phyloP scores from a whole-genome alignment of 2,888 invertebrate species.

The Physocephala rufipes region DNA sequence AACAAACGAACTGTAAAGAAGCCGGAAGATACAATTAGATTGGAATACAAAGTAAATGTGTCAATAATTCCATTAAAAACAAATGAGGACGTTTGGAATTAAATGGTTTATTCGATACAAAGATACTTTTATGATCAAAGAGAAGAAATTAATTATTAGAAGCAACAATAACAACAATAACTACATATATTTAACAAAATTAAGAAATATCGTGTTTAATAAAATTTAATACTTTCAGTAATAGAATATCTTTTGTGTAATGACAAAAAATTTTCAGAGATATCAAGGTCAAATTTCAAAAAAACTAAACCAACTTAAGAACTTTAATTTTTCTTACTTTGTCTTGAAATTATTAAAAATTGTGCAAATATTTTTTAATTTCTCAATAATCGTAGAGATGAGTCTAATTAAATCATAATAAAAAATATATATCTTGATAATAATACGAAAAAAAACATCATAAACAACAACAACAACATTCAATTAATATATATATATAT shows the following conservation, averaged over 20 bases:
- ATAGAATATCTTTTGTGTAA: too few species aligned
- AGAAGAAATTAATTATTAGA: background rate
- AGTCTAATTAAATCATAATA: background rate
- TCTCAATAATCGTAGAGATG: background rate
- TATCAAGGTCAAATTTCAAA: too few species aligned
- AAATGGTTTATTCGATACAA: background rate
- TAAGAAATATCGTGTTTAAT: too few species aligned
- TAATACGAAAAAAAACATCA: background rate
- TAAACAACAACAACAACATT: constrained; percentile 1
- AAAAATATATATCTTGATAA: background rate
- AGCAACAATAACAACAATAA: background rate
- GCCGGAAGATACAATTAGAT: background rate
- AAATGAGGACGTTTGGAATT: background rate
- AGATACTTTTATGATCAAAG: background rate
- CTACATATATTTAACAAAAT: background rate
- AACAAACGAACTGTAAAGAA: background rate
- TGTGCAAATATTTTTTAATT: background rate
- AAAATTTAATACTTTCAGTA: too few species aligned
- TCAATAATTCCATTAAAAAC: background rate
- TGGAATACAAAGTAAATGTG: background rate
- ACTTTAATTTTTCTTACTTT: background rate
- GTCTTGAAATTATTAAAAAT: background rate
- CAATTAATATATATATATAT: background rate
- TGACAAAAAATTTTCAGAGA: too few species aligned
- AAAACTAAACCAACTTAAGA: too few species aligned